Base-by-base conservation (phyloP, 1,140 invertebrate genomes). In the Caenorhabditis elegans region DNA sequence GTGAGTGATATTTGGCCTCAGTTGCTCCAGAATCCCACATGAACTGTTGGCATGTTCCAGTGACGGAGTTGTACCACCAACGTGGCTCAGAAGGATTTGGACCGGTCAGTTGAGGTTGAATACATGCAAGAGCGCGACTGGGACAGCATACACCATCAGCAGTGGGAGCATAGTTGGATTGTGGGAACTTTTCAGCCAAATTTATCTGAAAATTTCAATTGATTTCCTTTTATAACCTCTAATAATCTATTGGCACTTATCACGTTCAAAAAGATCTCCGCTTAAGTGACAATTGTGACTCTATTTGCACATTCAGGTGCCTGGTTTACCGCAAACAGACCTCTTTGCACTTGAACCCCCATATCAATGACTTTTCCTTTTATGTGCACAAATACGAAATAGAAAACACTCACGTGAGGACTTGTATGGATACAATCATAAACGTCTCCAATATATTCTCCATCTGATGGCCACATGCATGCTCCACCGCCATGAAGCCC, bases 361-460 rank as follows among this genome's bases (percentile, higher is more conserved):
- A 55, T 55, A 22, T 55, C 51, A 28, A 55, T 10, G 19, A 55
- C 26, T 55, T 11, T 55, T 24, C n/a, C 11, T 28, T 36, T 43
- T 13, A 26, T 77, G 26, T 31, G 43, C 24, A 49, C 19, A 49
- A 24, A 77, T 46, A 34, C 19, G 31, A 19, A 22, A 10, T 70
- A 13, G 36, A 55, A 13, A 60, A 28, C 1, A 43, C 39, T 51
- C 36, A 84, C 79, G 22, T 84, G 76, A 22, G 83, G 83, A 84
- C 75, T 83, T 2, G 83, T 83, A 51, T 84, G 83, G 53, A 84
- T 75, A 80, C 83, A 84, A 77, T 84, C 83, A 49, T 84, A 84
- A 60, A 84, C 78, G 49, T 84, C 83, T 48, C 83, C 83, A 34
- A 83, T 53, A 51, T 65, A 84, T 70, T 84, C 83, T 51, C 83